Conservation (phyloP, 2,113 vertebrate species). For the Ophthalmolycus amberensis region DNA sequence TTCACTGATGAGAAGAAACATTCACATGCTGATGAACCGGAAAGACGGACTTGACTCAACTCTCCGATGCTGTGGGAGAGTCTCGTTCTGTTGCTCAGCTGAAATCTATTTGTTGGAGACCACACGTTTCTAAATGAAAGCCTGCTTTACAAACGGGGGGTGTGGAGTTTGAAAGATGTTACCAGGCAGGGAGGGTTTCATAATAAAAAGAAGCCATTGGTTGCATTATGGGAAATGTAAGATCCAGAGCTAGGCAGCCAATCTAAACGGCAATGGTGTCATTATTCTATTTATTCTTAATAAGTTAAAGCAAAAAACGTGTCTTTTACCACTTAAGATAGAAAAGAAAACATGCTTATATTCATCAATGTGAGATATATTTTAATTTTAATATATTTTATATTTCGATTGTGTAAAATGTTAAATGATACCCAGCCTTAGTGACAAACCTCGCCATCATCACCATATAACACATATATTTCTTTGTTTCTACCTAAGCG, state of each 20-base stretch:
- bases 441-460: not conserved
- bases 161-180: not conserved
- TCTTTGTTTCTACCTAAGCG: not conserved
- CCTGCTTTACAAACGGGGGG: not conserved
- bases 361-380: not conserved
- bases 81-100: conserved; percentile 12
- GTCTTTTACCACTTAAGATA: not conserved
- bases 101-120: not conserved
- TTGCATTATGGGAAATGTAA: conserved; percentile 14
- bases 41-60: conserved; percentile 46
- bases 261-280: too few relatives aligned
- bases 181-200: not conserved
- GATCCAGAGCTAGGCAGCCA: not conserved
- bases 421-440: not conserved
- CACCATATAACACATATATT: not conserved
- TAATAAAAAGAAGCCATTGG: not conserved
- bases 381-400: not conserved
- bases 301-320: not conserved
- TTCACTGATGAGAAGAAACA: conserved; percentile 64
- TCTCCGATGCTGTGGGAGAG: conserved; percentile 27
- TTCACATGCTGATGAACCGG: conserved; percentile 77
- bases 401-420: not conserved
- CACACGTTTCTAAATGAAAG: not conserved
- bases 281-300: too few relatives aligned
- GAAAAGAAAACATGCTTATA: not conserved